Conservation (phyloP, 2,888 invertebrate species). For the Eudemis profundana region DNA sequence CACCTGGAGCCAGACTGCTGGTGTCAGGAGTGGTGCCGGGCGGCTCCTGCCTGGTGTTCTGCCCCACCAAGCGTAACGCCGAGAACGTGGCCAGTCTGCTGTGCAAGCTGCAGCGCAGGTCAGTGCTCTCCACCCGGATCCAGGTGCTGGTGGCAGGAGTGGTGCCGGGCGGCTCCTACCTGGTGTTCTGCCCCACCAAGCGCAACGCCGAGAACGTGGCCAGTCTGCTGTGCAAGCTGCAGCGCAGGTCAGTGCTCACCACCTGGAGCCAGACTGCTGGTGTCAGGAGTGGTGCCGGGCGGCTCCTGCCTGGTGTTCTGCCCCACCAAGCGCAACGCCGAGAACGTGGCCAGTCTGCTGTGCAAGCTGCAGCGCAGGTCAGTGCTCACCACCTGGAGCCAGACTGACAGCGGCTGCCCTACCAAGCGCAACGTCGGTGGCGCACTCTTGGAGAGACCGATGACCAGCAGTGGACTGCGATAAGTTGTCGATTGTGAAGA, state of each 20-base stretch:
- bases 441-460: too few relatives aligned
- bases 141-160: slow-evolving; percentile 92
- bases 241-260: slow-evolving; percentile 90
- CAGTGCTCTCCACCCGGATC: slow-evolving; percentile 88
- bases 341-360: slow-evolving; percentile 93
- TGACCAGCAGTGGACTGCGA: slow-evolving; percentile 59
- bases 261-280: slow-evolving; percentile 94
- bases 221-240: slow-evolving; percentile 93
- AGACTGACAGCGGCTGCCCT: slow-evolving; percentile 94
- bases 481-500: too few relatives aligned
- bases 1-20: slow-evolving; percentile 93
- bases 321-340: slow-evolving; percentile 96
- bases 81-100: slow-evolving; percentile 94
- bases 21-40: slow-evolving; percentile 92
- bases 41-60: slow-evolving; percentile 95
- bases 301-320: slow-evolving; percentile 96
- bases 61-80: slow-evolving; percentile 96
- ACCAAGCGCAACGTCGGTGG: slow-evolving; percentile 96
- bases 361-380: slow-evolving; percentile 85
- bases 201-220: slow-evolving; percentile 97
- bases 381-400: slow-evolving; percentile 88
- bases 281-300: slow-evolving; percentile 91
- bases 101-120: slow-evolving; percentile 84
- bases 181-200: slow-evolving; percentile 97
- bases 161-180: slow-evolving; percentile 91